Conservation (phyloP, 2,888 invertebrate species). For the Athripsodes cinereus region DNA sequence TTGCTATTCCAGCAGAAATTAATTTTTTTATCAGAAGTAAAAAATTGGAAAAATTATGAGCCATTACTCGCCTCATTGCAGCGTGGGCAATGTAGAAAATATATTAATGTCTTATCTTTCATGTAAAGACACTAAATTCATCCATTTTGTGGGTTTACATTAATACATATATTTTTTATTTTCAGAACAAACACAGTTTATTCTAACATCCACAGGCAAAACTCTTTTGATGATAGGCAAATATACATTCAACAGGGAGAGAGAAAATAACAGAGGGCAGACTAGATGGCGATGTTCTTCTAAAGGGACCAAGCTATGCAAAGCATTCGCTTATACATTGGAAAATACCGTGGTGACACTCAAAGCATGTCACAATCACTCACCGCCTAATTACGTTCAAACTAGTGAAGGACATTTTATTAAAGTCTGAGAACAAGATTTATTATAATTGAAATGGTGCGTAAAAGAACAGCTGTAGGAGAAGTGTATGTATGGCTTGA, state of each 20-base stretch:
- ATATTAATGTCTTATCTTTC: too few species aligned
- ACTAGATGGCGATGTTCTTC: constrained; percentile 9
- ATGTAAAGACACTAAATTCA: too few species aligned
- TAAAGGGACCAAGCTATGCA: constrained; percentile 3
- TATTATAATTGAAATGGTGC: too few species aligned
- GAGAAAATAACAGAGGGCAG: not conserved
- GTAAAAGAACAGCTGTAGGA: too few species aligned
- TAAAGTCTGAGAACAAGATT: not conserved
- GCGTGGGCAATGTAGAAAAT: too few species aligned
- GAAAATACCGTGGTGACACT: not conserved
- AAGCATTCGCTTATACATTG: constrained; percentile 1
- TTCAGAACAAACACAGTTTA: not conserved
- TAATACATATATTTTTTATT: too few species aligned
- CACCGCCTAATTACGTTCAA: not conserved
- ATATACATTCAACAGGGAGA: constrained; percentile 5
- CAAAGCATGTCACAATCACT: not conserved
- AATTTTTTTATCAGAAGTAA: too few species aligned
- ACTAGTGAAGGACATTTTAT: not conserved
- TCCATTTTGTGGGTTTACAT: too few species aligned
- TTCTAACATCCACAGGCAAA: not conserved
- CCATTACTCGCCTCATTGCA: too few species aligned
- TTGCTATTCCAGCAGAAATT: too few species aligned
- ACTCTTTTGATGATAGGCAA: not conserved
- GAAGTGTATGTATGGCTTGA: too few species aligned
- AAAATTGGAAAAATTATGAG: too few species aligned